Percentiles rank a stretch among this genome's conserved stretches.
phyloP scores from a whole-genome alignment of 2,113 vertebrate species.

The Procavia capensis region DNA sequence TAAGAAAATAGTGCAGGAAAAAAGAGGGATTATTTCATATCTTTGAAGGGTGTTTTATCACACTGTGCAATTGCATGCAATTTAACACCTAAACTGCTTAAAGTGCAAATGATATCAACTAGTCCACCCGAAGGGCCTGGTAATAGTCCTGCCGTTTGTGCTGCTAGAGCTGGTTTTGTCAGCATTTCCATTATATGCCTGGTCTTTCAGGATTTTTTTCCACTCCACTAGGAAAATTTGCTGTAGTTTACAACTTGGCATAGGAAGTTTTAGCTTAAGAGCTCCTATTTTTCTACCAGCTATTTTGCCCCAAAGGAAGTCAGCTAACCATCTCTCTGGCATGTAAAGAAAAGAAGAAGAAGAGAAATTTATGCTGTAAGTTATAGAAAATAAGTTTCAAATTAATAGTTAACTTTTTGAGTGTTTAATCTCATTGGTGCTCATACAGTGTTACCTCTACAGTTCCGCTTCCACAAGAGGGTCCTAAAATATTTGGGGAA shows the following conservation, averaged over 20 bases:
- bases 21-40: conserved; percentile 81
- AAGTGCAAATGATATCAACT: conserved; percentile 77
- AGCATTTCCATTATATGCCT: conserved; percentile 78
- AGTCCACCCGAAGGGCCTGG: conserved; percentile 80
- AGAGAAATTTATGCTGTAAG: not conserved
- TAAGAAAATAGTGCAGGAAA: conserved; percentile 79
- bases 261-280: conserved; percentile 79
- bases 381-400: conserved; percentile 29
- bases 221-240: conserved; percentile 81
- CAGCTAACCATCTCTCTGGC: conserved; percentile 63
- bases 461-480: not conserved
- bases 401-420: conserved; percentile 33
- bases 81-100: conserved; percentile 82
- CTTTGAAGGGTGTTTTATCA: conserved; percentile 78
- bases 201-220: conserved; percentile 74
- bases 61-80: conserved; percentile 78
- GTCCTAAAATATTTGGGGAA: not conserved
- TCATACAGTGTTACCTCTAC: not conserved
- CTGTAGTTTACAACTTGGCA: conserved; percentile 79
- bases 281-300: conserved; percentile 73
- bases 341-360: conserved; percentile 48
- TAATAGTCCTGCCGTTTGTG: conserved; percentile 67
- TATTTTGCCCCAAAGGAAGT: conserved; percentile 76
- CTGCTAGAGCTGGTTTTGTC: conserved; percentile 65
- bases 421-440: not conserved